phyloP scores from a whole-genome alignment of 1,140 invertebrate genomes.

The Mya arenaria region DNA sequence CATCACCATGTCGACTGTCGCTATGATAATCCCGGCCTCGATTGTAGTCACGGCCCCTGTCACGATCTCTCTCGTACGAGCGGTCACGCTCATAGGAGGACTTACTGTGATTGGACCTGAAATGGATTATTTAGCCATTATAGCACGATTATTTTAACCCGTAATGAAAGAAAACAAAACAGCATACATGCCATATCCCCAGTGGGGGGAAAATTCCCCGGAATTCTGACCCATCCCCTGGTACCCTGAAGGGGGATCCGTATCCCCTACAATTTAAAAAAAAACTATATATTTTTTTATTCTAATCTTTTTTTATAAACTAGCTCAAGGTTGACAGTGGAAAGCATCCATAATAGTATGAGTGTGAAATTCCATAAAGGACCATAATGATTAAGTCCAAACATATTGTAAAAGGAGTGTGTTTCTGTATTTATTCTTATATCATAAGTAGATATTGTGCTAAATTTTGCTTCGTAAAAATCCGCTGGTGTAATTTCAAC shows the following conservation, averaged over 20 bases:
- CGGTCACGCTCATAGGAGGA: conserved; percentile 36
- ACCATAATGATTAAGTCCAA: too few relatives aligned
- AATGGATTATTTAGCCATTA: background rate
- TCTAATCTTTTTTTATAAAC: too few relatives aligned
- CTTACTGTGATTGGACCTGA: conserved; percentile 3
- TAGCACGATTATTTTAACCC: background rate
- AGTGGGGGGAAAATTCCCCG: background rate
- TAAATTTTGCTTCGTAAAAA: too few relatives aligned
- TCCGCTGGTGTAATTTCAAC: too few relatives aligned
- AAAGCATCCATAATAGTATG: too few relatives aligned
- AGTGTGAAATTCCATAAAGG: too few relatives aligned
- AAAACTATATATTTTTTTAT: too few relatives aligned
- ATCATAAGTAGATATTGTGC: too few relatives aligned
- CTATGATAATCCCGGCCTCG: conserved; percentile 32
- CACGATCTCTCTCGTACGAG: conserved; percentile 51
- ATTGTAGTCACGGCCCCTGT: conserved; percentile 41
- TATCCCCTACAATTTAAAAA: too few relatives aligned
- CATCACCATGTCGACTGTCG: conserved; percentile 12
- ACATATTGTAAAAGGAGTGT: too few relatives aligned
- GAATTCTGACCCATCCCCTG: background rate
- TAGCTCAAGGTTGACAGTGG: too few relatives aligned
- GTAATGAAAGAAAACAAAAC: background rate
- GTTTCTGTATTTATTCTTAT: too few relatives aligned
- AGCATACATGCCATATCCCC: background rate
- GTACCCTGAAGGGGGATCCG: background rate